These are phyloP conservation scores for Laspeyria flexula DNA, from an alignment of 2,888 invertebrate species.

Conservation along the genomic window DNA sequence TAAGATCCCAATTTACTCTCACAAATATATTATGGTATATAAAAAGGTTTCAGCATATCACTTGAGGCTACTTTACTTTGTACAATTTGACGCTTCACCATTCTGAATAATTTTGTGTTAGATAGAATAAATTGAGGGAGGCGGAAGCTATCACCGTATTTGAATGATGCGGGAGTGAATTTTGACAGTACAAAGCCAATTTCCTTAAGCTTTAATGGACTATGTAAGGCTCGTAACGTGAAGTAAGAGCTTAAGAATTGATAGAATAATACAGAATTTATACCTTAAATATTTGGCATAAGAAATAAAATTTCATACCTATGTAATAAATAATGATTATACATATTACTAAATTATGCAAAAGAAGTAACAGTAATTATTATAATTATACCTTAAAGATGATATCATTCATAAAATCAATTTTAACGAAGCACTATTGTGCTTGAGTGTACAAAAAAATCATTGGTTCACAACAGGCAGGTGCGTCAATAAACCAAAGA, in stretches of 20 bases:
- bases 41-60: constrained; percentile 10
- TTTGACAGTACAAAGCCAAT: background rate
- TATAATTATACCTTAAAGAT: background rate
- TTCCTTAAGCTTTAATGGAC: background rate
- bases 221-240: too few species aligned
- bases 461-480: constrained; percentile 39
- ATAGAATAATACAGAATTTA: too few species aligned
- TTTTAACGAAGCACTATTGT: constrained; percentile 33
- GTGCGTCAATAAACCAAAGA: constrained; percentile 55
- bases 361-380: background rate
- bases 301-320: too few species aligned
- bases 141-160: background rate
- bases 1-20: constrained; percentile 21
- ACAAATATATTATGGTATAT: constrained; percentile 9
- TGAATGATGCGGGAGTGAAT: background rate
- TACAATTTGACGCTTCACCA: constrained; percentile 3
- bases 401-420: background rate
- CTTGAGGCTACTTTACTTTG: constrained; percentile 6
- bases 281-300: too few species aligned
- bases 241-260: too few species aligned
- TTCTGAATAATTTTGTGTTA: constrained; percentile 5
- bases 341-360: too few species aligned
- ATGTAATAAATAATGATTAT: too few species aligned
- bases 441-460: constrained; percentile 36
- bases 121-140: background rate